A percentile compares a stretch with the other conserved stretches of the same genome.
These are phyloP conservation scores for Coleophora flavipennella DNA, from an alignment of 2,888 invertebrate species.

Conservation along the genomic window DNA sequence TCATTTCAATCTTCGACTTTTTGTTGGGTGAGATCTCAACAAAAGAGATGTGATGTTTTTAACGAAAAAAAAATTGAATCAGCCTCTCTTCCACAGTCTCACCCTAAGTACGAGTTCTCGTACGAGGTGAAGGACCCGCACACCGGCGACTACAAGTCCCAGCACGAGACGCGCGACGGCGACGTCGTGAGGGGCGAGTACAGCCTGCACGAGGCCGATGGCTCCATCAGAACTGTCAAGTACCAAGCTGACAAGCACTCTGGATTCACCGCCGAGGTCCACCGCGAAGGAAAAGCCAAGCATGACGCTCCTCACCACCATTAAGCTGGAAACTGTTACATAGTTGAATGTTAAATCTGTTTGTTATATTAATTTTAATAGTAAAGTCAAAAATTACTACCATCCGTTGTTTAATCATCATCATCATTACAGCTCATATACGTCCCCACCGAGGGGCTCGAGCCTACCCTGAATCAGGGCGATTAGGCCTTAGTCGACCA, in stretches of 20 bases:
- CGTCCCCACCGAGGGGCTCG: no score
- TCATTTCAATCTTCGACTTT: no score
- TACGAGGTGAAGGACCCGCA: slow-evolving; percentile 56
- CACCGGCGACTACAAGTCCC: slow-evolving; percentile 70
- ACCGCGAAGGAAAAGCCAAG: slow-evolving; percentile 21
- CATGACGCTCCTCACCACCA: slow-evolving; percentile 19
- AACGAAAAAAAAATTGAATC: no score
- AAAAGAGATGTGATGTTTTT: no score
- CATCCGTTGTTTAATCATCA: no score
- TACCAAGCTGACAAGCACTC: slow-evolving; percentile 63
- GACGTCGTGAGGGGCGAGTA: slow-evolving; percentile 75
- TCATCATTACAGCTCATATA: no score
- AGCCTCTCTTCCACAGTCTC: background rate
- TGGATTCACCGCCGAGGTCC: slow-evolving; percentile 19
- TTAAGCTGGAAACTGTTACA: slow-evolving; percentile 13
- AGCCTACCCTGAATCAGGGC: no score
- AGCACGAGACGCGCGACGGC: slow-evolving; percentile 68
- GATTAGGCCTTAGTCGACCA: no score
- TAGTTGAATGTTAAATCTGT: no score
- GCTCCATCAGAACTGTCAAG: slow-evolving; percentile 49
- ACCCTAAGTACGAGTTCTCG: background rate
- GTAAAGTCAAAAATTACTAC: no score
- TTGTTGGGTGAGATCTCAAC: no score
- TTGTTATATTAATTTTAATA: no score
- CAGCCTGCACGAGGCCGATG: slow-evolving; percentile 26